Evolutionary conservation across 2,888 invertebrate genomes (phyloP), one percentile per base, ranked within the genome.

Genomic region (Pycnomerus fuliginosus): DNA sequence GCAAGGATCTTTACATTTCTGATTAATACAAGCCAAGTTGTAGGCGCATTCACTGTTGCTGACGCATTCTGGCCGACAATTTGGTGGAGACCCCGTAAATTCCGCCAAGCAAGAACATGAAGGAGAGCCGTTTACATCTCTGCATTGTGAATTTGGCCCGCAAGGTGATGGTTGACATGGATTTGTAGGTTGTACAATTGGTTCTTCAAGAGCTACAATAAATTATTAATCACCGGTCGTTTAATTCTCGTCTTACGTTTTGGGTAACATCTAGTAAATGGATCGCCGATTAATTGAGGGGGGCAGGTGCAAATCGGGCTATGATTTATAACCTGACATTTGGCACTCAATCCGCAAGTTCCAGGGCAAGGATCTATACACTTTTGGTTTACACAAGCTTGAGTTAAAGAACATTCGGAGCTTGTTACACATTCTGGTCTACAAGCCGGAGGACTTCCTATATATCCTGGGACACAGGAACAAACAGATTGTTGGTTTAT

Each of bases 321-420:
- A 61, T 89, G 88, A 60, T 81, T 83, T 53, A 84, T 80, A 5
- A 87, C 85, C 63, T 76, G 77, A 60, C 89, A 90, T 38, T 80
- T 73, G 1, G 88, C 84, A 53, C 80, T 80, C 39, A 80, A 67
- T 10, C 87, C 89, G 66, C 89, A 90, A 3, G 83, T 80, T 25
- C 85, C 86, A 5, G 83, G 83, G 60, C 89, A 88, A 1, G 88
- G 87, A 68, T 88, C 82, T 31, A 77, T 71, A 69, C 88, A 88
- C 65, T 81, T 83, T 61, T 83, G 80, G 65, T 80, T 83, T 29
- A 82, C 82, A 60, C 87, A 87, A 7, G 87, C 85, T 60, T 78
- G 73, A 50, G 82, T 81, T 55, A 0, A 84, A 77, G 63, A 68
- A 65, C 87, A 88, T 64, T 87, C 86, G 0, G 84, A 77, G 62